phyloP scores from a whole-genome alignment of 2,888 invertebrate genomes.

The Oscheius sp. region DNA sequence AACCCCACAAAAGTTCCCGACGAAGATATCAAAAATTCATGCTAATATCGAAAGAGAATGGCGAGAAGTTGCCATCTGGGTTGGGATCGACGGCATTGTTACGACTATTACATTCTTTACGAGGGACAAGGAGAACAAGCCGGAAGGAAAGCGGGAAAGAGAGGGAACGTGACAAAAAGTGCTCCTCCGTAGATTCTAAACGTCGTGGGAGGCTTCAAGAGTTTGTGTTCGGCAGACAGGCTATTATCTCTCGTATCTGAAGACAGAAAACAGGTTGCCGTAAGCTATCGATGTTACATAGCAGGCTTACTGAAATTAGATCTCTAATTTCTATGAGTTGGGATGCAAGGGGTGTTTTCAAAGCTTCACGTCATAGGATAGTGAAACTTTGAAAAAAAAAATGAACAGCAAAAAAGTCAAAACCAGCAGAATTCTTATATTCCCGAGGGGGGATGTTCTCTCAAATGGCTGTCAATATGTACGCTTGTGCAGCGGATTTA shows the following conservation, averaged over 20 bases:
- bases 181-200: not conserved
- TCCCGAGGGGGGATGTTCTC: conserved; percentile 3
- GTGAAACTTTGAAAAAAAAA: no score
- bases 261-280: conserved; percentile 23
- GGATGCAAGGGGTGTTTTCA: not conserved
- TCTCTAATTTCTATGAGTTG: not conserved
- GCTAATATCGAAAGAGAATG: conserved; percentile 7
- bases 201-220: not conserved
- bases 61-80: conserved; percentile 9
- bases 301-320: not conserved
- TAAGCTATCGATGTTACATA: conserved; percentile 12
- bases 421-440: conserved; percentile 8
- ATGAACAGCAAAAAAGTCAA: not conserved
- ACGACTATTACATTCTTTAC: conserved; percentile 14
- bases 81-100: not conserved
- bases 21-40: conserved; percentile 17
- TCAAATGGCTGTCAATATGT: conserved; percentile 18
- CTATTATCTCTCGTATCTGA: conserved; percentile 27
- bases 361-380: no score
- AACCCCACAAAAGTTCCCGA: no score
- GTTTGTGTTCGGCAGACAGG: conserved; percentile 18
- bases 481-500: conserved; percentile 26
- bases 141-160: not conserved
- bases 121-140: not conserved
- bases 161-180: not conserved